Evolutionary conservation across 2,888 invertebrate genomes (phyloP).

Genomic region (Aromia moschata): DNA sequence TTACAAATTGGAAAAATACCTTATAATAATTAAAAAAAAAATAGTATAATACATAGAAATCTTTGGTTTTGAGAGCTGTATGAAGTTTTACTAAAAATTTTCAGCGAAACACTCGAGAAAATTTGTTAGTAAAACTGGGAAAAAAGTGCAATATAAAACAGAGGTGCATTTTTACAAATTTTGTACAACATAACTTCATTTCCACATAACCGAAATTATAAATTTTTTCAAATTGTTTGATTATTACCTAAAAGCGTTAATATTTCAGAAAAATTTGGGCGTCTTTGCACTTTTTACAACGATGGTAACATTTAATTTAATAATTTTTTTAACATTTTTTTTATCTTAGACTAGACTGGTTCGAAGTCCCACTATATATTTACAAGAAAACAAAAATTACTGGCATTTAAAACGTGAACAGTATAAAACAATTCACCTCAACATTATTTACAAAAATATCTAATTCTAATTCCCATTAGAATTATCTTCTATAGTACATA

Average conservation of each 20-base stretch:
- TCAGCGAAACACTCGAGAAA: slow-evolving; percentile 39
- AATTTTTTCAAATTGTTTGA: no score
- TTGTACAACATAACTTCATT: no score
- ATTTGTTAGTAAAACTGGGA: slow-evolving; percentile 56
- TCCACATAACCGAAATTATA: no score
- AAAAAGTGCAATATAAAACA: slow-evolving; percentile 60
- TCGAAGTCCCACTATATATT: slow-evolving; percentile 32
- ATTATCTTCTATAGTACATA: slow-evolving; percentile 21
- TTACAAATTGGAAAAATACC: slow-evolving; percentile 31
- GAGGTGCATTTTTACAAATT: slow-evolving; percentile 49
- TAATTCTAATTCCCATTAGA: slow-evolving; percentile 12
- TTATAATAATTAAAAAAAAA: slow-evolving; percentile 16
- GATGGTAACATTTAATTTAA: slow-evolving; percentile 48
- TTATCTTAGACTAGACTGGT: slow-evolving; percentile 56
- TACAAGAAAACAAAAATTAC: slow-evolving; percentile 1
- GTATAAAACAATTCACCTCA: slow-evolving; percentile 5
- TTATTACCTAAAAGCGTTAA: no score
- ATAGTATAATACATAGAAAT: slow-evolving; percentile 40
- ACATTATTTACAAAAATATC: slow-evolving; percentile 29
- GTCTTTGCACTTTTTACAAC: slow-evolving; percentile 47
- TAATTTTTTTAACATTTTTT: slow-evolving; percentile 21
- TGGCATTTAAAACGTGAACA: slow-evolving; percentile 4
- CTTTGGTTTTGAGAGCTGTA: slow-evolving; percentile 63
- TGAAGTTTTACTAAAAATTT: slow-evolving; percentile 60
- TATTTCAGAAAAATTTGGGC: slow-evolving; percentile 21